Evolutionary conservation across 2,797 vertebrate species (phyloP).

Genomic region (Phoebastria nigripes): DNA sequence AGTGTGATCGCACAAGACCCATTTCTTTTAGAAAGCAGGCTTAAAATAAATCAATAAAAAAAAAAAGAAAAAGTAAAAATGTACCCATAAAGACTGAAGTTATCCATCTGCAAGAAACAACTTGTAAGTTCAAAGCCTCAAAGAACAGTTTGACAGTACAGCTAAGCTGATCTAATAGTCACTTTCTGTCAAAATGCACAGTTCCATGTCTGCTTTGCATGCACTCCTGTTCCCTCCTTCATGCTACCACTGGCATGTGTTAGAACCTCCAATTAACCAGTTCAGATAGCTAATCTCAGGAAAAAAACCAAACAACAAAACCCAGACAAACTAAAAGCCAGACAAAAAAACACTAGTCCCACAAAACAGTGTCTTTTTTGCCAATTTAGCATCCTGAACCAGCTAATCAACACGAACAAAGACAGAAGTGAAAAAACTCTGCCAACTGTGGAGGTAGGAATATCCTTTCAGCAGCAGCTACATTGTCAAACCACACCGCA

Average conservation of each 20-base stretch:
- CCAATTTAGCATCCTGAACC: not conserved
- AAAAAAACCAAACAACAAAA: not conserved
- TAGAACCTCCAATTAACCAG: not conserved
- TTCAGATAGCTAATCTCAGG: not conserved
- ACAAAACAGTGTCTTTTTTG: not conserved
- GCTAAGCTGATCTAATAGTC: not conserved
- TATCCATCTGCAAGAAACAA: rapidly evolving
- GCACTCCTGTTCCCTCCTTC: not conserved
- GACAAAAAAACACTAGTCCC: not conserved
- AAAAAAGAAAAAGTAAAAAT: not conserved
- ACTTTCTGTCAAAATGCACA: not conserved
- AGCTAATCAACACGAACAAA: not conserved
- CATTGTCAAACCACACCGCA: not conserved
- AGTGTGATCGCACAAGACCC: not conserved
- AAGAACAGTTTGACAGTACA: not conserved
- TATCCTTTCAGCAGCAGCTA: not conserved
- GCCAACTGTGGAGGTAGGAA: not conserved
- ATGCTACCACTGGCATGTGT: not conserved
- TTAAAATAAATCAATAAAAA: not conserved
- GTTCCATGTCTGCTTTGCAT: not conserved
- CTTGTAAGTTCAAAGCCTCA: not conserved
- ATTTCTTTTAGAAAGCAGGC: not conserved
- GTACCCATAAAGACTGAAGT: not conserved
- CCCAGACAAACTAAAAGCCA: not conserved
- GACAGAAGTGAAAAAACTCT: not conserved